Conservation (phyloP, 2,888 invertebrate genomes). For the Pheosia gnoma region DNA sequence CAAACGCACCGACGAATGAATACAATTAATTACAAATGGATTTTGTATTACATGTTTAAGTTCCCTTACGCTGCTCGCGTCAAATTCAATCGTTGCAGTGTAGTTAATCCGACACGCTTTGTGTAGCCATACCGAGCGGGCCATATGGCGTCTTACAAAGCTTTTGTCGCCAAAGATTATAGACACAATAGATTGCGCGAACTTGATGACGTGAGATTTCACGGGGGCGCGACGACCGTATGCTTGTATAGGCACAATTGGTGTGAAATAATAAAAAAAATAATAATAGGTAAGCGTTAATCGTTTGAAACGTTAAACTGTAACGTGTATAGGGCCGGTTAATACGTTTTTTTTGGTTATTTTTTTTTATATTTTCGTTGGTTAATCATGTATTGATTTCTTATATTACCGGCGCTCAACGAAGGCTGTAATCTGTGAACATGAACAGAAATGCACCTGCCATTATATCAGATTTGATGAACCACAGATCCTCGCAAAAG, state of each 20-base stretch:
- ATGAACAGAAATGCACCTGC: too few relatives aligned
- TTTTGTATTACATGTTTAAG: slow-evolving; percentile 43
- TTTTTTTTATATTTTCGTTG: slow-evolving; percentile 8
- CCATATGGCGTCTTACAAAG: slow-evolving; percentile 79
- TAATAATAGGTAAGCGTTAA: slow-evolving; percentile 50
- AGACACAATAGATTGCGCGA: slow-evolving; percentile 64
- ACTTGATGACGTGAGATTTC: slow-evolving; percentile 72
- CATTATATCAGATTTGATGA: too few relatives aligned
- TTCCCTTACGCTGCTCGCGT: slow-evolving; percentile 40
- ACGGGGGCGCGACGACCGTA: slow-evolving; percentile 49
- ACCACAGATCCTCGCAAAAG: too few relatives aligned
- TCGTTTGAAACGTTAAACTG: slow-evolving; percentile 48
- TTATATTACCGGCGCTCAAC: too few relatives aligned
- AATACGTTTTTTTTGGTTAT: slow-evolving; percentile 32
- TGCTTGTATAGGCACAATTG: slow-evolving; percentile 45
- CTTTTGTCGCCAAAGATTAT: slow-evolving; percentile 51
- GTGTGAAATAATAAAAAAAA: slow-evolving; percentile 70
- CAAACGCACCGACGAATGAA: slow-evolving; percentile 21
- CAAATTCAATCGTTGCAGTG: slow-evolving; percentile 64
- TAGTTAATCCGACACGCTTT: slow-evolving; percentile 70
- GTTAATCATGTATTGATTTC: too few relatives aligned
- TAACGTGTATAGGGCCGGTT: slow-evolving; percentile 30
- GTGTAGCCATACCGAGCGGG: slow-evolving; percentile 41
- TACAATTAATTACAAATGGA: slow-evolving; percentile 64
- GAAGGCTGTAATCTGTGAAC: too few relatives aligned